Percentiles rank a stretch among this genome's conserved stretches.
Evolutionary conservation across 2,797 vertebrate genomes (phyloP).

Genomic region (Erpetoichthys calabaricus): DNA sequence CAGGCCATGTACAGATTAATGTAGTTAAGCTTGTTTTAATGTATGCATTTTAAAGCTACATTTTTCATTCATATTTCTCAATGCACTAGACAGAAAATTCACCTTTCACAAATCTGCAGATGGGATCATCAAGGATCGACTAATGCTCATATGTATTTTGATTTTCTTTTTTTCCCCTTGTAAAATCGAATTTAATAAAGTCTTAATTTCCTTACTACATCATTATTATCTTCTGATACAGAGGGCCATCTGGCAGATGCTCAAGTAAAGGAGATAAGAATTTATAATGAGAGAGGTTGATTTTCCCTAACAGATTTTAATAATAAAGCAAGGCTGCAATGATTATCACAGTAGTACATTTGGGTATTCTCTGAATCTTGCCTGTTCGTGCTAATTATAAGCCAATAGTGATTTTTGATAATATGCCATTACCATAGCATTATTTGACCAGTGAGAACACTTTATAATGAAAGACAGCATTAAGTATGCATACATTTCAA

Average conservation of each 20-base stretch:
- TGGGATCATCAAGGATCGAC: constrained; percentile 47
- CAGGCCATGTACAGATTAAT: constrained; percentile 32
- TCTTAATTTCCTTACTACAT: constrained; percentile 62
- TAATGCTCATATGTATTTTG: constrained; percentile 40
- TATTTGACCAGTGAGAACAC: not conserved
- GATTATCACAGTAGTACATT: constrained; percentile 42
- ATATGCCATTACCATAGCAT: constrained; percentile 20
- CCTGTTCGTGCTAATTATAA: constrained; percentile 43
- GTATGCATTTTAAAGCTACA: constrained; percentile 26
- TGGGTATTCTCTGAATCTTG: constrained; percentile 39
- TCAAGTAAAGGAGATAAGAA: constrained; percentile 55
- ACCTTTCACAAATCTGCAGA: constrained; percentile 43
- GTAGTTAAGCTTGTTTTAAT: constrained; percentile 31
- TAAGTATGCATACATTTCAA: constrained; percentile 1
- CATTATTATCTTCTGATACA: constrained; percentile 63
- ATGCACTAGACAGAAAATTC: constrained; percentile 31
- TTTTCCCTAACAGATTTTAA: constrained; percentile 47
- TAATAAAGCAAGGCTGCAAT: constrained; percentile 45
- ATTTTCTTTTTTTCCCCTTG: constrained; percentile 32
- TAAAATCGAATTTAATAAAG: constrained; percentile 59
- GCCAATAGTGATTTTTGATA: constrained; percentile 19
- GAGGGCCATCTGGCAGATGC: constrained; percentile 56
- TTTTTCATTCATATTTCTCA: constrained; percentile 30
- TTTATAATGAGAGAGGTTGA: constrained; percentile 54
- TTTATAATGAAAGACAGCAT: constrained; percentile 2